Evolutionary conservation across 2,888 invertebrate species (phyloP).

Genomic region (Brachyptera putata): DNA sequence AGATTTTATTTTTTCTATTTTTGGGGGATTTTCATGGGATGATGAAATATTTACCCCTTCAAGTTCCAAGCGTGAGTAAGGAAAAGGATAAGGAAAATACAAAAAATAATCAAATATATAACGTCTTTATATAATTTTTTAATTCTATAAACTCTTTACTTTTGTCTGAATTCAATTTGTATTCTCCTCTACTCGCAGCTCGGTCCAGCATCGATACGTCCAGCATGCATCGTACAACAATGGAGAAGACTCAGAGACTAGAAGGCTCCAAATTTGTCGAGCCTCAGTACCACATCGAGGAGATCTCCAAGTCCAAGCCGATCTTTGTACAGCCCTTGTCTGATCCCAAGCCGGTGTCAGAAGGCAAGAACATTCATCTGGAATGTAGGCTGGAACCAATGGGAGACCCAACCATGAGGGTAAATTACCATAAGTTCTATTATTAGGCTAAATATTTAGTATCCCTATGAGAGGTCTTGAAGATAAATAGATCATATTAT

Average conservation of each 20-base stretch:
- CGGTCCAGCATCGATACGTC: constrained; percentile 85
- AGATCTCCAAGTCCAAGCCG: constrained; percentile 92
- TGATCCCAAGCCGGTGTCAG: constrained; percentile 78
- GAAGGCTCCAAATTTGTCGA: constrained; percentile 83
- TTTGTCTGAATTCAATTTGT: too few relatives aligned
- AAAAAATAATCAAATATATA: too few relatives aligned
- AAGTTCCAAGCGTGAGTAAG: too few relatives aligned
- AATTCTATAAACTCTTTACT: too few relatives aligned
- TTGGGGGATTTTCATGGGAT: too few relatives aligned
- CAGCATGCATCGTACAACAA: constrained; percentile 81
- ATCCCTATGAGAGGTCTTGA: too few relatives aligned
- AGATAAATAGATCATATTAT: too few relatives aligned
- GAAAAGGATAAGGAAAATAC: too few relatives aligned
- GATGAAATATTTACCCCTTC: too few relatives aligned
- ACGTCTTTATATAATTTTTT: too few relatives aligned
- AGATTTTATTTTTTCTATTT: too few relatives aligned
- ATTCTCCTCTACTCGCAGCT: constrained; percentile 51
- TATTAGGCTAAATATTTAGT: too few relatives aligned
- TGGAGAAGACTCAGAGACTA: constrained; percentile 81
- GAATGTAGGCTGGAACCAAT: constrained; percentile 91
- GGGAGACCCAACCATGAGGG: constrained; percentile 93
- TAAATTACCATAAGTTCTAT: constrained; percentile 50
- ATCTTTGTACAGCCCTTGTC: constrained; percentile 86
- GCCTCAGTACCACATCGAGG: constrained; percentile 85
- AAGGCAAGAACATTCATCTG: constrained; percentile 85